These are phyloP conservation scores for Euschistus heros DNA, from an alignment of 1,140 invertebrate genomes.

Conservation along the genomic window DNA sequence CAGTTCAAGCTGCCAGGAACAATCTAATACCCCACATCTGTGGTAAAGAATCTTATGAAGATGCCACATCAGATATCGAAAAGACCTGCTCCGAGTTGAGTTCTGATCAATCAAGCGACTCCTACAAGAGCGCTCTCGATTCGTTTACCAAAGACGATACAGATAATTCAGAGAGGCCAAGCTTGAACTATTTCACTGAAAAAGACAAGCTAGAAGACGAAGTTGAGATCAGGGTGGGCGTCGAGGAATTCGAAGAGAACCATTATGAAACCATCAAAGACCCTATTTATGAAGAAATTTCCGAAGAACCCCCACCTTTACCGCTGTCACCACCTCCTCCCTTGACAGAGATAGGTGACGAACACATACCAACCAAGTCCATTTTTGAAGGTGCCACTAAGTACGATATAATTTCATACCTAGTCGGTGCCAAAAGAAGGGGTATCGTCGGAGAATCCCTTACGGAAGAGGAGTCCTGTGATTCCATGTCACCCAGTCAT, in stretches of 20 bases:
- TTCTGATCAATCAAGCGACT: background rate
- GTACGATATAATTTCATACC: slow-evolving; percentile 76
- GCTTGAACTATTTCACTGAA: slow-evolving; percentile 14
- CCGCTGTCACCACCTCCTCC: slow-evolving; percentile 60
- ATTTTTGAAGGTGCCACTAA: slow-evolving; percentile 73
- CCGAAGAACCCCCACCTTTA: slow-evolving; percentile 55
- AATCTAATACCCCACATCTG: slow-evolving; percentile 61
- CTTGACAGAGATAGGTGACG: slow-evolving; percentile 29
- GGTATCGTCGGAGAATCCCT: slow-evolving; percentile 40
- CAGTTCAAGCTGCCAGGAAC: slow-evolving; percentile 55
- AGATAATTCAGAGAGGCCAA: slow-evolving; percentile 5
- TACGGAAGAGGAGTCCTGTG: slow-evolving; percentile 35
- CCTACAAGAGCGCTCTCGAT: slow-evolving; percentile 9
- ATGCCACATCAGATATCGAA: background rate
- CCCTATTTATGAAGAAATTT: slow-evolving; percentile 79
- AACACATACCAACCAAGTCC: slow-evolving; percentile 38
- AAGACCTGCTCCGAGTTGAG: slow-evolving; percentile 10
- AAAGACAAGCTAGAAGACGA: slow-evolving; percentile 26
- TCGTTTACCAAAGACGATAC: slow-evolving; percentile 4
- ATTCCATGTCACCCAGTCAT: slow-evolving; percentile 21
- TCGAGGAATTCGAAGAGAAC: slow-evolving; percentile 48
- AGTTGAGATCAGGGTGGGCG: slow-evolving; percentile 23
- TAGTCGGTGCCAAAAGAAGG: slow-evolving; percentile 72
- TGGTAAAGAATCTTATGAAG: slow-evolving; percentile 34
- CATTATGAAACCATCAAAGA: slow-evolving; percentile 71